Percentiles rank a stretch among this genome's conserved stretches.
Evolutionary conservation across 2,797 vertebrate species (phyloP).

Genomic region (Epinephelus malabaricus): DNA sequence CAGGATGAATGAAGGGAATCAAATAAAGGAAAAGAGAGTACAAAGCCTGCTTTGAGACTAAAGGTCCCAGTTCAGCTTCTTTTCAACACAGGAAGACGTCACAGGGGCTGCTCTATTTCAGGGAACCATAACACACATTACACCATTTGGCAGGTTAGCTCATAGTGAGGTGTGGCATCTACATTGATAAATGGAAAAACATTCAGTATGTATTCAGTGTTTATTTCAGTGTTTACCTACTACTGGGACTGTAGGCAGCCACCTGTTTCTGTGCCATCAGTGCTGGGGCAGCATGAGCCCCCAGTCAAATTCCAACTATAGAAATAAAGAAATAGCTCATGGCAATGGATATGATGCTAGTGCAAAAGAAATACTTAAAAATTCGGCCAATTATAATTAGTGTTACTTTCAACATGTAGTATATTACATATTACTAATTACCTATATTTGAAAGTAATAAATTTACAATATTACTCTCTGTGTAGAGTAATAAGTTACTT

Average conservation of each 20-base stretch:
- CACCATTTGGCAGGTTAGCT: constrained; percentile 38
- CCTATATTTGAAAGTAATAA: too few relatives aligned
- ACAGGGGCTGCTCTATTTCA: constrained; percentile 55
- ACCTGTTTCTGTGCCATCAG: constrained; percentile 15
- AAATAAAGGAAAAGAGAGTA: constrained; percentile 43
- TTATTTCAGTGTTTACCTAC: constrained; percentile 15
- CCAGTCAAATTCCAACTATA: background rate
- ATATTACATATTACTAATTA: too few relatives aligned
- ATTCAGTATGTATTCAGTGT: background rate
- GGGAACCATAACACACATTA: constrained; percentile 16
- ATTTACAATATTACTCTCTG: too few relatives aligned
- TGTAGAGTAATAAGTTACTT: too few relatives aligned
- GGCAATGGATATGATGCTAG: background rate
- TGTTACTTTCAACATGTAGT: too few relatives aligned
- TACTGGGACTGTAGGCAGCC: background rate
- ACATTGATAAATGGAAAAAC: constrained; percentile 20
- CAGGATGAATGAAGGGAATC: constrained; percentile 22
- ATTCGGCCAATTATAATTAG: background rate
- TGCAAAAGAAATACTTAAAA: background rate
- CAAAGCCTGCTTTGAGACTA: constrained; percentile 66
- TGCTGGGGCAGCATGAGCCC: background rate
- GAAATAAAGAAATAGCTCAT: background rate
- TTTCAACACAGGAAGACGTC: constrained; percentile 51
- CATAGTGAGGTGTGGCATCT: constrained; percentile 34
- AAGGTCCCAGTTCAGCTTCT: constrained; percentile 31